Evolutionary conservation across 2,888 invertebrate genomes (phyloP).

Genomic region (Creontiades dilutus): DNA sequence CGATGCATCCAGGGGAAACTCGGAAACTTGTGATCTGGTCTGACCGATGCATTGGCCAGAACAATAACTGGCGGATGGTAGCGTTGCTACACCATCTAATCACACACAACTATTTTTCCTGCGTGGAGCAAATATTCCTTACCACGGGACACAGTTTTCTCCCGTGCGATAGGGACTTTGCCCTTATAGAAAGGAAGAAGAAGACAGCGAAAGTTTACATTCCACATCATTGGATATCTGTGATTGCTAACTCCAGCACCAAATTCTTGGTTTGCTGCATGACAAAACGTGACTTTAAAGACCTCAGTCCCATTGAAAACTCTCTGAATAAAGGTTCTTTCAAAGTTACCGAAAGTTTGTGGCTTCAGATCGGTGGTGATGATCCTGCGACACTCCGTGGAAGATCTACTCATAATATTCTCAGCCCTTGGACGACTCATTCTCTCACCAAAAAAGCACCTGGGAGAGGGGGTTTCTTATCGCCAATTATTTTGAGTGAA

Average conservation of each 20-base stretch:
- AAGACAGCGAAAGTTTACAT: constrained; percentile 68
- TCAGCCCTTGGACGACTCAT: background rate
- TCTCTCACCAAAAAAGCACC: background rate
- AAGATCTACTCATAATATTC: background rate
- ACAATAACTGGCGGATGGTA: constrained; percentile 20
- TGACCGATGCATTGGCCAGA: constrained; percentile 31
- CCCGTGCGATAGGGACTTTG: constrained; percentile 75
- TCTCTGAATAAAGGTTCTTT: constrained; percentile 14
- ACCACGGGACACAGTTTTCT: constrained; percentile 75
- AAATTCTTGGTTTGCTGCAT: constrained; percentile 27
- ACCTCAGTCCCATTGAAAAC: background rate
- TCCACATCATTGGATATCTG: background rate
- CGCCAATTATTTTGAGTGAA: background rate
- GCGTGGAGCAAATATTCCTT: constrained; percentile 75
- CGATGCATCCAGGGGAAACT: background rate
- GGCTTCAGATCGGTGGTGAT: background rate
- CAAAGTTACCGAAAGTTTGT: background rate
- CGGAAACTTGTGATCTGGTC: background rate
- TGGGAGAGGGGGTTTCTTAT: background rate
- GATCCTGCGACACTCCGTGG: constrained; percentile 9
- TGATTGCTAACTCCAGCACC: background rate
- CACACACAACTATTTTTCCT: constrained; percentile 73
- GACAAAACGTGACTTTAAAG: background rate
- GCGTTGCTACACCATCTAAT: background rate
- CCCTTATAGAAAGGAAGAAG: constrained; percentile 74